These are phyloP conservation scores for Tachycineta bicolor DNA, from an alignment of 2,113 vertebrate species.

Conservation along the genomic window DNA sequence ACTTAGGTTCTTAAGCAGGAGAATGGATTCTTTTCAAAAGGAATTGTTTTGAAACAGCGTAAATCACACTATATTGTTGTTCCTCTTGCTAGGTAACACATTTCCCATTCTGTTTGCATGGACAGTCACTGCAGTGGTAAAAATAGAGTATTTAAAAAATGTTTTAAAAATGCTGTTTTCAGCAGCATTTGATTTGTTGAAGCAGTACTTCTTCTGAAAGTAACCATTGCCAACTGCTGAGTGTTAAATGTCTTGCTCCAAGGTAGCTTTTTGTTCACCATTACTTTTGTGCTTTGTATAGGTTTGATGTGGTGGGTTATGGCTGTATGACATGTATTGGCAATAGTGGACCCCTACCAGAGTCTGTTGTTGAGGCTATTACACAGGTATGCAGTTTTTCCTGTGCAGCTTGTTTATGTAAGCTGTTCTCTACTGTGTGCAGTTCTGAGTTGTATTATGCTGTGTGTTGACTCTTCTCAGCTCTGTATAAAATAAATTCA, in stretches of 20 bases:
- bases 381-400: conserved; percentile 79
- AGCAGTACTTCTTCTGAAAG: neutral
- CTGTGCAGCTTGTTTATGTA: neutral
- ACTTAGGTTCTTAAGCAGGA: neutral
- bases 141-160: neutral
- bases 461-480: neutral
- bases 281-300: conserved; percentile 42
- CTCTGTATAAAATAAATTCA: neutral
- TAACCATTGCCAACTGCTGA: neutral
- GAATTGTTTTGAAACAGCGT: neutral
- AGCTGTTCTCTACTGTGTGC: neutral
- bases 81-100: neutral
- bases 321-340: conserved; percentile 99
- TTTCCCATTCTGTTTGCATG: neutral
- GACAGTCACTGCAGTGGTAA: neutral
- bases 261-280: neutral
- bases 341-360: conserved; percentile 95
- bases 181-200: neutral
- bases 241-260: neutral
- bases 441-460: neutral
- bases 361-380: conserved; percentile 91
- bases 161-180: neutral
- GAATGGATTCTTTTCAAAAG: neutral
- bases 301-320: conserved; percentile 97
- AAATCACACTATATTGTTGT: neutral